Evolutionary conservation across 2,888 invertebrate genomes (phyloP).

Genomic region (Sthenelais limicola): DNA sequence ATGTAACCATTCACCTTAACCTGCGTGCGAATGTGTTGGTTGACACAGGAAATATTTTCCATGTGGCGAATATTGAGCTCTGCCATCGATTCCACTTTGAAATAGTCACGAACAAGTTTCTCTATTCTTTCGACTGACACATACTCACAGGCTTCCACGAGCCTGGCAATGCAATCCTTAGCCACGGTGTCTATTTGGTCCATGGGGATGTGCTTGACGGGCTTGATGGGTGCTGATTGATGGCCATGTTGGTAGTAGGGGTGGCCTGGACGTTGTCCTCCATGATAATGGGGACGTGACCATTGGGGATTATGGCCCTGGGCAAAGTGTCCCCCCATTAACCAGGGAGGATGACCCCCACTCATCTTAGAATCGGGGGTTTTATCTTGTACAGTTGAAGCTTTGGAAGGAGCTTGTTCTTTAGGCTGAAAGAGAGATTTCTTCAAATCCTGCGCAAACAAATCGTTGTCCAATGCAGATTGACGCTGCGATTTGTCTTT

Average conservation of each 20-base stretch:
- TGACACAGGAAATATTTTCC: slow-evolving; percentile 51
- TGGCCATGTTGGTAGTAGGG: slow-evolving; percentile 39
- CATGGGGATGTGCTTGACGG: slow-evolving; percentile 21
- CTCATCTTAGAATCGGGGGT: too few relatives aligned
- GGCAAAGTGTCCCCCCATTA: too few relatives aligned
- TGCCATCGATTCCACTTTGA: slow-evolving; percentile 41
- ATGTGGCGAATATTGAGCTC: slow-evolving; percentile 21
- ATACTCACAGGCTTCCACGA: slow-evolving; percentile 62
- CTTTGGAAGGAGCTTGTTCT: too few relatives aligned
- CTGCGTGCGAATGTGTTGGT: slow-evolving; percentile 57
- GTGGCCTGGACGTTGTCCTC: too few relatives aligned
- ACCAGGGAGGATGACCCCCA: too few relatives aligned
- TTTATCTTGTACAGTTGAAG: too few relatives aligned
- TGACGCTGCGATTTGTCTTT: too few relatives aligned
- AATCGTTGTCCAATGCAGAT: too few relatives aligned
- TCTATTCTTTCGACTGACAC: slow-evolving; percentile 62
- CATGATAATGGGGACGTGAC: too few relatives aligned
- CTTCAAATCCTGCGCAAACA: too few relatives aligned
- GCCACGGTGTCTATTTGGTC: slow-evolving; percentile 60
- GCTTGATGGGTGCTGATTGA: slow-evolving; percentile 42
- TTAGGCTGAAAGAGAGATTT: too few relatives aligned
- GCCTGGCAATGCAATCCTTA: slow-evolving; percentile 63
- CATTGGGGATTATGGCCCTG: too few relatives aligned
- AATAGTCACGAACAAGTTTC: slow-evolving; percentile 56
- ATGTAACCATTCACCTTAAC: slow-evolving; percentile 62